Evolutionary conservation across 30 jellyfish, hydroid and myxozoan species (phyloP).

Genomic region (Aurelia coerulea): DNA sequence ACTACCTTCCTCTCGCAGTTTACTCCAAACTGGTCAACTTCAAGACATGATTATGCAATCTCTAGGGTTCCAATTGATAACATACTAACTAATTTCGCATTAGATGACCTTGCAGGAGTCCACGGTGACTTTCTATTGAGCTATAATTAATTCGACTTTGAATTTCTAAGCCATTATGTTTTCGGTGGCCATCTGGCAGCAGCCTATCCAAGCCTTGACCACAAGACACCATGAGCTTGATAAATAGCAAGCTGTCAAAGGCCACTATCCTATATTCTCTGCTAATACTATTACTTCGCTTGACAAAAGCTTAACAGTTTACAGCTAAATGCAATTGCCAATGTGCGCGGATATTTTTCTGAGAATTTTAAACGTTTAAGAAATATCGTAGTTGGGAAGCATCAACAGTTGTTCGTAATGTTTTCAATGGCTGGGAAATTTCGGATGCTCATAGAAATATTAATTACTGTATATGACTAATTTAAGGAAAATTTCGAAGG

Average conservation of each 20-base stretch:
- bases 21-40: not conserved
- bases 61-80: constrained; percentile 7
- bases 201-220: constrained; percentile 51
- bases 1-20: no score
- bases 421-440: no score
- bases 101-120: constrained; percentile 57
- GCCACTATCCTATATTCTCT: constrained; percentile 31
- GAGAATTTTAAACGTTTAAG: not conserved
- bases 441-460: no score
- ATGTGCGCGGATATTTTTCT: not conserved
- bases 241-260: constrained; percentile 39
- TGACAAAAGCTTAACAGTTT: not conserved
- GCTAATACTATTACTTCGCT: constrained; percentile 12
- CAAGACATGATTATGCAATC: constrained; percentile 1
- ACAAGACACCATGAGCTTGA: constrained; percentile 65
- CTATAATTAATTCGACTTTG: constrained; percentile 23
- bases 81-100: constrained; percentile 5
- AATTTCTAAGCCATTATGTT: constrained; percentile 40
- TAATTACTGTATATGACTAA: no score
- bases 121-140: constrained; percentile 27
- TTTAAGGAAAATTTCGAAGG: no score
- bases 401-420: no score
- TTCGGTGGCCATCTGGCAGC: constrained; percentile 59
- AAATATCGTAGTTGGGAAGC: no score
- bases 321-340: not conserved